Evolutionary conservation across 2,797 vertebrate genomes (phyloP).

Genomic region (Limnodromus scolopaceus): DNA sequence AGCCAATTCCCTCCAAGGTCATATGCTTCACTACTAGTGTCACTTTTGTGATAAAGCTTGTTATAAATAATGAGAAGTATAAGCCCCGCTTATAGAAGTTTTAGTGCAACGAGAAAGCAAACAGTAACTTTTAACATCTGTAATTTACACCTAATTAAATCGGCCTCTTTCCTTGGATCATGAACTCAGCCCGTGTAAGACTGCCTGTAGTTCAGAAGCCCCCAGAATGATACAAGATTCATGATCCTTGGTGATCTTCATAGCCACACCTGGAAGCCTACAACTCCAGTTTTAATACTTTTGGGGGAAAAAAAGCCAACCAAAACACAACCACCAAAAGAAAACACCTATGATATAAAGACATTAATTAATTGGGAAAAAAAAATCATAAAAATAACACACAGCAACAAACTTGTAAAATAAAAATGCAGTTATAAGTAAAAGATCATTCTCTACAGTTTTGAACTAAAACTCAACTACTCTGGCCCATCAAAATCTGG

Average conservation of each 20-base stretch:
- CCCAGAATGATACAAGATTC: neutral
- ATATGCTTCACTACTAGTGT: neutral
- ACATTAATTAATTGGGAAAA: neutral
- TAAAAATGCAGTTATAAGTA: neutral
- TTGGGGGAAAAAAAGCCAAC: neutral
- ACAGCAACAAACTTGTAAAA: neutral
- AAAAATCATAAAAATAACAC: neutral
- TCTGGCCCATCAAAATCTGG: neutral
- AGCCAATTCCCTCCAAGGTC: neutral
- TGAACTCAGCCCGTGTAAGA: neutral
- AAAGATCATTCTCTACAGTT: neutral
- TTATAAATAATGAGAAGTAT: neutral
- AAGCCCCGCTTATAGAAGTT: neutral
- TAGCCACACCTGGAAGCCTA: neutral
- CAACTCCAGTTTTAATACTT: neutral
- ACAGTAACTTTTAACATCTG: neutral
- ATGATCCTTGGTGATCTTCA: neutral
- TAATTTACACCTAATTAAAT: neutral
- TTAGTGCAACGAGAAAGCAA: neutral
- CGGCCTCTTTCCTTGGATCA: neutral
- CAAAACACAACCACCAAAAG: too few relatives aligned
- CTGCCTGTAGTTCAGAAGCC: neutral
- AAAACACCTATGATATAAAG: neutral
- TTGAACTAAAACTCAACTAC: neutral
- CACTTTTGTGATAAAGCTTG: neutral